Evolutionary conservation across 1,140 invertebrate species (phyloP).

Genomic region (Cardiocondyla obscurior): DNA sequence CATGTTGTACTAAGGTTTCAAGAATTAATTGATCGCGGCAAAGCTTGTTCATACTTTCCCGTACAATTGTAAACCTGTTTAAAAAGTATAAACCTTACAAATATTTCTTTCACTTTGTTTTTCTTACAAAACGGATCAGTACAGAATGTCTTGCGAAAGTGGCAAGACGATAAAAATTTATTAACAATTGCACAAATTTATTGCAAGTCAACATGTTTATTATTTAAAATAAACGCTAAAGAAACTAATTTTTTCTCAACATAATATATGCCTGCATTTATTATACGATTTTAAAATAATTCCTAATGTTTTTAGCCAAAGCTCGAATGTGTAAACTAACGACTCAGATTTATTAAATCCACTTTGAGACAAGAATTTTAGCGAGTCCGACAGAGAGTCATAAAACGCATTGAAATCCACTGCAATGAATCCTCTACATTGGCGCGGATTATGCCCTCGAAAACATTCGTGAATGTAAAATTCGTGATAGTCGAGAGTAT

Average conservation of each 20-base stretch:
- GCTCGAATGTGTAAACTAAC: slow-evolving; percentile 7
- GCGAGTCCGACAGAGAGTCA: background rate
- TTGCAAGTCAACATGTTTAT: background rate
- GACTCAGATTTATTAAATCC: slow-evolving; percentile 11
- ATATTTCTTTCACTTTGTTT: background rate
- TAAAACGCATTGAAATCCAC: slow-evolving; percentile 13
- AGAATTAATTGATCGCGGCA: slow-evolving; percentile 23
- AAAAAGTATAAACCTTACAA: slow-evolving; percentile 6
- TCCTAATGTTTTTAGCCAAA: background rate
- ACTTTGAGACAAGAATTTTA: background rate
- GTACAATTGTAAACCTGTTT: background rate
- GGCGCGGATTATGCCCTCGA: slow-evolving; percentile 13
- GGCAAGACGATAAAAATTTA: background rate
- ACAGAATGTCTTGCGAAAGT: background rate
- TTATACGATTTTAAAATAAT: background rate
- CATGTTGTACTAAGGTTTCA: slow-evolving; percentile 17
- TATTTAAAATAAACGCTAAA: too few species aligned
- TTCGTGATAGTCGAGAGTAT: slow-evolving; percentile 19
- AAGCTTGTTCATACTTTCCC: background rate
- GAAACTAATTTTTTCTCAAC: background rate
- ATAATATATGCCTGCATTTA: background rate
- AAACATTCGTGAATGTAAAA: slow-evolving; percentile 41
- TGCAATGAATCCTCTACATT: slow-evolving; percentile 20
- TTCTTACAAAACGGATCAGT: background rate
- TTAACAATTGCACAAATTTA: background rate